A percentile compares a stretch with the other conserved stretches of the same genome.
Conservation (phyloP, 2,888 invertebrate species). For the Sphinx pinastri region DNA sequence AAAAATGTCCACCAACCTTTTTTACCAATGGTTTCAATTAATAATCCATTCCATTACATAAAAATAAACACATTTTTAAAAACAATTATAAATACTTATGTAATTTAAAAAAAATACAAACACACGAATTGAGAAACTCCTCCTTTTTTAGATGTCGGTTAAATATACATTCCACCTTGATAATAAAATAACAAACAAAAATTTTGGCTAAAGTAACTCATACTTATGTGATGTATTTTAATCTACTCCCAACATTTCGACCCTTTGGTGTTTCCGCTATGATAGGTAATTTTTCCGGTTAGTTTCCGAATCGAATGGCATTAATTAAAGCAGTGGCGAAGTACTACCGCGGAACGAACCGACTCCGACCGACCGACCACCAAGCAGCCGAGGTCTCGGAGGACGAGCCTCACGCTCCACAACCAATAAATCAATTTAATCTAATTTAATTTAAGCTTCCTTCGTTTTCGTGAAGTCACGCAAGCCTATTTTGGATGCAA, state of each 20-base stretch:
- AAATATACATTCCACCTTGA: too few relatives aligned
- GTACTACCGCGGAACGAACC: conserved; percentile 62
- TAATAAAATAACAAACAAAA: too few relatives aligned
- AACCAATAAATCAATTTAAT: conserved; percentile 82
- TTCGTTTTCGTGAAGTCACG: conserved; percentile 66
- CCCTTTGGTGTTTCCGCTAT: conserved; percentile 15
- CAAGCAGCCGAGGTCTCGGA: conserved; percentile 48
- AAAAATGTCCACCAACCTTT: too few relatives aligned
- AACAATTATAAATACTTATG: too few relatives aligned
- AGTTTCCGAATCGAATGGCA: conserved; percentile 76
- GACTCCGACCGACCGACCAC: conserved; percentile 17
- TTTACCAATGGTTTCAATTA: too few relatives aligned
- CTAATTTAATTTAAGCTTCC: conserved; percentile 80
- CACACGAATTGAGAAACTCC: too few relatives aligned
- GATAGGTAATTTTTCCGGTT: conserved; percentile 62
- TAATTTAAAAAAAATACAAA: too few relatives aligned
- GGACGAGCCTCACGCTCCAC: conserved; percentile 66
- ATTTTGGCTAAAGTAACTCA: too few relatives aligned
- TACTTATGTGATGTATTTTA: not conserved
- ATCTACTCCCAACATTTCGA: not conserved
- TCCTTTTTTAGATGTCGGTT: too few relatives aligned
- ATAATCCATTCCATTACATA: too few relatives aligned
- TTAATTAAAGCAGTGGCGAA: conserved; percentile 73
- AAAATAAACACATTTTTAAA: too few relatives aligned
- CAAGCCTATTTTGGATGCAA: conserved; percentile 45